A percentile compares a stretch with the other conserved stretches of the same genome.
These are phyloP conservation scores for Columba livia DNA, from an alignment of 2,113 vertebrate species.

Conservation along the genomic window DNA sequence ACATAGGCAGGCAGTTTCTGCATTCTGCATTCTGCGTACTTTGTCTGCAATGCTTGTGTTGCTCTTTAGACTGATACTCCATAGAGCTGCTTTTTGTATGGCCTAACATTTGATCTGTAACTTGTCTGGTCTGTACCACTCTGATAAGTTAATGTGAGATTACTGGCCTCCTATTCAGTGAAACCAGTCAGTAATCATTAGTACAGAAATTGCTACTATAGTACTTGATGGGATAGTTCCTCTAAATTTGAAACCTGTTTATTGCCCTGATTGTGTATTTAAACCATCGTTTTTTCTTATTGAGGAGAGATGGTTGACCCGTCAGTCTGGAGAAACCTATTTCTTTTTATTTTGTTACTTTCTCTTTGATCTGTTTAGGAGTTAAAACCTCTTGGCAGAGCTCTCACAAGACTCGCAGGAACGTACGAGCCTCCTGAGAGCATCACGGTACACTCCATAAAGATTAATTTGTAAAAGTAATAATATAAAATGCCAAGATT, in stretches of 20 bases:
- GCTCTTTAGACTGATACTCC: not conserved
- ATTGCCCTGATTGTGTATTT: not conserved
- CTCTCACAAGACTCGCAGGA: not conserved
- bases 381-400: not conserved
- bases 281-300: not conserved
- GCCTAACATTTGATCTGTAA: not conserved
- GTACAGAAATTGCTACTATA: not conserved
- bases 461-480: constrained; percentile 31
- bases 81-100: not conserved
- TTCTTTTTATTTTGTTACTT: not conserved
- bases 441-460: not conserved
- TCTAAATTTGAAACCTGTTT: not conserved
- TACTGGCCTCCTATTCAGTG: not conserved
- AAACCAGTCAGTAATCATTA: not conserved
- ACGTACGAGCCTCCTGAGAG: not conserved
- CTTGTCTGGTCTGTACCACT: not conserved
- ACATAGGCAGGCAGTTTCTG: not conserved
- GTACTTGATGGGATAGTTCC: not conserved
- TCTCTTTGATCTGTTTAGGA: not conserved
- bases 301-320: not conserved
- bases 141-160: not conserved
- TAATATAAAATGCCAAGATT: not conserved
- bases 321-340: not conserved
- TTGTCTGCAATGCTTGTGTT: not conserved
- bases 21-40: not conserved